Base-by-base conservation (phyloP, 2,113 vertebrate species). In the Symphodus melops region DNA sequence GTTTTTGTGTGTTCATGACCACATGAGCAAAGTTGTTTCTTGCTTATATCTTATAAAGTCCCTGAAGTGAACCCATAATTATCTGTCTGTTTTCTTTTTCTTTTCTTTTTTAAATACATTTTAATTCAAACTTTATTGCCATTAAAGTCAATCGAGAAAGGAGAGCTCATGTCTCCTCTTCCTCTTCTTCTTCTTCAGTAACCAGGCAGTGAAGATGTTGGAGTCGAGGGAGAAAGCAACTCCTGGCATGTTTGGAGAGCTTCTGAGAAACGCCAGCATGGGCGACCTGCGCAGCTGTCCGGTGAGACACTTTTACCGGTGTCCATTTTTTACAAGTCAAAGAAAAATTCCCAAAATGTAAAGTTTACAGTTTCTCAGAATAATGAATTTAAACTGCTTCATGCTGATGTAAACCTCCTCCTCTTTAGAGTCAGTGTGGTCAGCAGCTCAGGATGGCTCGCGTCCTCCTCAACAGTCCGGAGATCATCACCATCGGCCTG, bases 141-240 rank as follows among this genome's bases (percentile, higher is more conserved):
- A 10, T 41, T 41, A 11, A 41, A 41, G 39, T 41, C 39, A 41
- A 41, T 11, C 8, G 46, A 48, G 16, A 12, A 14, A 13, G 19
- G 7, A 9, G 48, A 49, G 46, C 0, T 68, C 14, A 44, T 10
- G 7, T 17, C 4, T 17, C 12, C n/a, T n/a, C 23, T 53, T 54
- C 33, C 9, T 83, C 48, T 11, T 77, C 36, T 2, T 73, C 0
- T 80, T 11, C 68, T 64, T 64, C 94, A 99, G 97, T 88, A 98
- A 99, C 92, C 97, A 99, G 92, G 97, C 97, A 28, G 96, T 98
- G 86, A 96, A 94, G 88, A 99, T 99, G 97, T 62, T 98, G 93
- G 97, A 98, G 93, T 95, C 95, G 71, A 91, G 96, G 81, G 96
- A 98, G 86, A 97, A 97, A 54, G 96, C 96, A 2, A 98, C 96